phyloP scores from a whole-genome alignment of 2,888 invertebrate species.

The Pyrrhosoma nymphula region DNA sequence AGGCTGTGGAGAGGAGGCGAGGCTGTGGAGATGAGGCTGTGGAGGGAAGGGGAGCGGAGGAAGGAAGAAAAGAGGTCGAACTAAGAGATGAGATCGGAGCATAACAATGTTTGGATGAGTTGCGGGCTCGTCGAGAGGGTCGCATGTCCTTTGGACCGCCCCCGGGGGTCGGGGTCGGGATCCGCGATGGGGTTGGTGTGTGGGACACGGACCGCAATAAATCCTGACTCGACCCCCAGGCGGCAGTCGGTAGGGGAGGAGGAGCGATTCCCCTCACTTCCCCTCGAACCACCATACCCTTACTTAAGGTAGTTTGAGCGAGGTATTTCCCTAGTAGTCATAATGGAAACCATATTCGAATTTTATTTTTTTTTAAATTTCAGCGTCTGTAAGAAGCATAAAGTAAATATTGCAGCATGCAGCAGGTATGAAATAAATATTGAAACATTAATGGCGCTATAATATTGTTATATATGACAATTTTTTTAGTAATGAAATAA shows the following conservation, averaged over 20 bases:
- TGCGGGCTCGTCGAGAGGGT: constrained; percentile 39
- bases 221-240: constrained; percentile 4
- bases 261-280: background rate
- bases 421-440: too few relatives aligned
- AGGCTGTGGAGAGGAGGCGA: background rate
- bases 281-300: background rate
- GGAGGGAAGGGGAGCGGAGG: background rate
- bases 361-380: too few relatives aligned
- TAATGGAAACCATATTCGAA: too few relatives aligned
- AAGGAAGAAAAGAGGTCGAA: background rate
- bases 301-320: too few relatives aligned
- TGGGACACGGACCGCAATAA: constrained; percentile 59
- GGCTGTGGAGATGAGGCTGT: background rate
- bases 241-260: background rate
- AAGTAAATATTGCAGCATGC: too few relatives aligned
- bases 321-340: too few relatives aligned
- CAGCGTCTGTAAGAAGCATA: too few relatives aligned
- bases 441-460: too few relatives aligned
- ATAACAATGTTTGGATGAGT: constrained; percentile 35
- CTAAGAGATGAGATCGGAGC: background rate
- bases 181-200: background rate
- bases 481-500: too few relatives aligned
- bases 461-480: too few relatives aligned
- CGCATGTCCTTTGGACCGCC: background rate
- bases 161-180: constrained; percentile 5